Conservation (phyloP, 2,113 vertebrate species). For the Sus scrofa region T2T-Sscrofa CM000819.6:121763501-121764000, state of each 20-base stretch:
- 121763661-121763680: too few relatives aligned
- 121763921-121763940: neutral
- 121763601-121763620: too few relatives aligned
- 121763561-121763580: too few relatives aligned
- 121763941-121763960: neutral
- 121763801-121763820: neutral
- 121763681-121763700: too few relatives aligned
- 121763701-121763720: too few relatives aligned
- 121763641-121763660: too few relatives aligned
- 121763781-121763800: too few relatives aligned
- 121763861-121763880: neutral
- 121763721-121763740: too few relatives aligned
- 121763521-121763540: neutral
- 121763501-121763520: neutral
- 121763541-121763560: neutral
- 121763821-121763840: neutral
- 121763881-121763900: neutral
- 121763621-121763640: too few relatives aligned
- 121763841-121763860: neutral
- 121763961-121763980: slow-evolving; percentile 29
- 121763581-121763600: too few relatives aligned
- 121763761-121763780: too few relatives aligned
- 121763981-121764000: slow-evolving; percentile 6
- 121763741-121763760: too few relatives aligned
- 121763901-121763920: neutral